Evolutionary conservation across 2,888 invertebrate species (phyloP), one percentile per base, ranked within the genome.

Genomic region (Oscheius sp.): DNA sequence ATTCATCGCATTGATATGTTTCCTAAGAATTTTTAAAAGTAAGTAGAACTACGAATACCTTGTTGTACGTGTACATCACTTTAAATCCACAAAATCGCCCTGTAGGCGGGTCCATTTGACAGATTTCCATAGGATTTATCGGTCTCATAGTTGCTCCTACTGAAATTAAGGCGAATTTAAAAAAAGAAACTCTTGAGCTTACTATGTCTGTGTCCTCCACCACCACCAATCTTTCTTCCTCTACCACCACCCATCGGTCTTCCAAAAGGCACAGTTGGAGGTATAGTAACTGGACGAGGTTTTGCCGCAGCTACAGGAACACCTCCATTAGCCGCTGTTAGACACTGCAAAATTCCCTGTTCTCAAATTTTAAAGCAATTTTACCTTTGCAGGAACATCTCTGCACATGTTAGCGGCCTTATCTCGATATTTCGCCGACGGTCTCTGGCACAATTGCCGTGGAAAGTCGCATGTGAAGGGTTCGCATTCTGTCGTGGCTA

Each of bases 21-120:
- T 87, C 87, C 80, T 80, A 56, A 64, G 74, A 58, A 58, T 6
- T 69, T 23, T 46, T 21, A 55, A 16, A 35, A 59, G 3, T 6
- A 23, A 6, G 27, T 9, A 43, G 5, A 21, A 46, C n/a, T 59
- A 45, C 12, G 18, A n/a, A 45, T 12, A 79, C 87, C 53, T 72
- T 73, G 59, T 81, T 81, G 49, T 79, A 81, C 6, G 76, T 77
- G 68, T 76, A 87, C 80, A 84, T 85, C 27, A 82, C 76, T 56
- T 78, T 72, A 59, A 88, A 87, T 9, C 87, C 87, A 63, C 87
- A 87, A 72, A 87, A 87, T n/a, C 87, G 69, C 5, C 87, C 87
- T 21, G 79, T 80, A 7, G 87, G 86, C 6, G 85, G 76, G 7
- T 76, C 83, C 80, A 85, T 84, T 61, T 85, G 74, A 70, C 87